Conservation (phyloP, 2,113 vertebrate species). For the Pandion haliaetus region DNA sequence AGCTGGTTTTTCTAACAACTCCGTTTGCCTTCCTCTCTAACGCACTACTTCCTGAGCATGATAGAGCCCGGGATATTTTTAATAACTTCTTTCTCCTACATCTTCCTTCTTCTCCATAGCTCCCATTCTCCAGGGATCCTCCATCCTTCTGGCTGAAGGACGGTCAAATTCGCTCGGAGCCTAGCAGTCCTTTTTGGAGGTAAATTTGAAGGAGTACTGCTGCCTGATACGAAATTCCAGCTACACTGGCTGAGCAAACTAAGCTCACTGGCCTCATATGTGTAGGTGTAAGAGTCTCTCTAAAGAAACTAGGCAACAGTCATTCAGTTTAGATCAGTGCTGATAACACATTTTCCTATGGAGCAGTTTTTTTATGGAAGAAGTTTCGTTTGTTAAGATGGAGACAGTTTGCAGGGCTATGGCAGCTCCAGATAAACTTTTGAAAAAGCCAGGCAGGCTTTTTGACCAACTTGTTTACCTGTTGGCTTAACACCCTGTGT, state of each 20-base stretch:
- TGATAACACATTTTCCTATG: not conserved
- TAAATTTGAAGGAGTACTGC: not conserved
- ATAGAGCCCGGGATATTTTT: not conserved
- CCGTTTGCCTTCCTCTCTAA: not conserved
- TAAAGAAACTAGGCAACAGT: not conserved
- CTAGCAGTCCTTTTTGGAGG: not conserved
- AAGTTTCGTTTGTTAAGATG: not conserved
- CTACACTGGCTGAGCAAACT: not conserved
- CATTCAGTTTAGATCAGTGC: not conserved
- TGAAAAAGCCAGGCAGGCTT: not conserved
- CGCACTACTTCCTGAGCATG: not conserved
- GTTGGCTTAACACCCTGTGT: not conserved
- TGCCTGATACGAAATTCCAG: not conserved
- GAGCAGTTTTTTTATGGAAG: not conserved
- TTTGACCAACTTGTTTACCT: not conserved
- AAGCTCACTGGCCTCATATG: not conserved
- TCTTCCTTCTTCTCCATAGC: not conserved
- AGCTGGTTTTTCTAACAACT: not conserved
- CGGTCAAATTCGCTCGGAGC: not conserved
- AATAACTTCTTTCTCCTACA: not conserved
- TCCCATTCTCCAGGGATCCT: not conserved
- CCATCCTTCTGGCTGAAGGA: not conserved
- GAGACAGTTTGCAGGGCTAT: not conserved
- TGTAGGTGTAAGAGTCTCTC: not conserved
- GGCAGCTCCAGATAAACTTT: not conserved